These are phyloP conservation scores for Griposia aprilina DNA, from an alignment of 2,888 invertebrate species.

Conservation along the genomic window DNA sequence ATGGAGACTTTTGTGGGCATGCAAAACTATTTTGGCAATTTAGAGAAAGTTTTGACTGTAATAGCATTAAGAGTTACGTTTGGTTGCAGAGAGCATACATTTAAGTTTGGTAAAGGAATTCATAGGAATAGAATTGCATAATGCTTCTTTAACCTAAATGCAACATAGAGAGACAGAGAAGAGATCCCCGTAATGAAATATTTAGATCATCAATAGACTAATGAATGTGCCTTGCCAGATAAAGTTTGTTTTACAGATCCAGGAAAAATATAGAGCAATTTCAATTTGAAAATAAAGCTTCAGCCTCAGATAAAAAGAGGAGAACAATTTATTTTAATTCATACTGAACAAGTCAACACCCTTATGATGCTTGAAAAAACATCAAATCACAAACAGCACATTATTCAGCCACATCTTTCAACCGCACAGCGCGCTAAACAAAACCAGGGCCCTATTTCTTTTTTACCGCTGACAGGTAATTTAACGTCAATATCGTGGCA, in stretches of 20 bases:
- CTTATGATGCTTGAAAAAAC: slow-evolving; percentile 16
- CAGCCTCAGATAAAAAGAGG: background rate
- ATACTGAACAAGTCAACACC: slow-evolving; percentile 1
- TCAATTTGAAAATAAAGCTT: background rate
- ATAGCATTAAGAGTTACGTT: slow-evolving; percentile 35
- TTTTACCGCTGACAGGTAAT: slow-evolving; percentile 54
- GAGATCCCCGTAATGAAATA: background rate
- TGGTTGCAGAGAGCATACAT: slow-evolving; percentile 8
- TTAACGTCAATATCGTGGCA: slow-evolving; percentile 63
- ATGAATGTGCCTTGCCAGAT: no score
- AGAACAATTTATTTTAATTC: slow-evolving; percentile 17
- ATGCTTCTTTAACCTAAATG: background rate
- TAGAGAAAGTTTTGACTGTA: slow-evolving; percentile 57
- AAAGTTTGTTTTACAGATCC: background rate
- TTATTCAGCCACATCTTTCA: slow-evolving; percentile 32
- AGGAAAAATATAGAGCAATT: background rate
- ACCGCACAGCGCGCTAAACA: slow-evolving; percentile 40
- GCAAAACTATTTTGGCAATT: slow-evolving; percentile 61
- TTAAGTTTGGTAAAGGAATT: slow-evolving; percentile 11
- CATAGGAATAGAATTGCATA: background rate
- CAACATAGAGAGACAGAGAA: background rate
- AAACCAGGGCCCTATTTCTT: slow-evolving; percentile 45
- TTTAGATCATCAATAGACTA: background rate
- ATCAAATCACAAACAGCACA: slow-evolving; percentile 34
- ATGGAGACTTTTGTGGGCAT: slow-evolving; percentile 67